Evolutionary conservation across 2,797 vertebrate genomes (phyloP), one percentile per base, ranked within the genome.

Genomic region (Aulostomus chinensis): DNA sequence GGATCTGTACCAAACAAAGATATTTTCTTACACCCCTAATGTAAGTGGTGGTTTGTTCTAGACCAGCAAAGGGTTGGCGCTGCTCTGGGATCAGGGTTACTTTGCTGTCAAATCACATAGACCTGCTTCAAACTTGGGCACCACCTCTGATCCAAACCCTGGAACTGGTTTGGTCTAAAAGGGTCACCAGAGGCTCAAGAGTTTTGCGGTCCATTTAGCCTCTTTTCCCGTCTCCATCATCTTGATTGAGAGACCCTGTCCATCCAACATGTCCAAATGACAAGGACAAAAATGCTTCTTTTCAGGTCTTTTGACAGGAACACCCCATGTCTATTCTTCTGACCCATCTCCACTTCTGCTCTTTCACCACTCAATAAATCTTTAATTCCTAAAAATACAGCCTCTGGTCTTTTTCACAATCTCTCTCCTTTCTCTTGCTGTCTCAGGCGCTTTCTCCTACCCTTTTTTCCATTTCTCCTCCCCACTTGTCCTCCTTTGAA

Each of bases 401-500:
- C 62, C 71, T 64, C 40, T 34, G 16, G 52, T 67, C 54, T 59
- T 75, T n/a, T 45, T 51, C 9, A 37, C 41, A 65, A 63, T 54
- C 36, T 36, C 57, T 45, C 48, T 20, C 51, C 48, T 56, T 43
- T 50, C 49, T 49, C 37, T 25, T 37, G 9, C 35, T 66, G 37
- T 52, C 51, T 37, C 39, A 17, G 28, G 22, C 58, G 52, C 35
- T 13, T 41, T 58, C 41, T 50, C 39, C 30, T 29, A 32, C 42
- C 57, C 47, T 26, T 29, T 58, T 52, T 54, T 43, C 73, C 58
- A 73, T 73, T 61, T 68, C 63, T 73, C 55, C 58, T 66, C 39
- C 43, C 54, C 46, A 63, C 60, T 66, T 73, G 61, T 83, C 59
- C 60, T 66, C 70, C 67, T 85, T 74, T 83, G 59, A 88, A 86